A percentile compares a stretch with the other conserved stretches of the same genome.
Conservation (phyloP, 2,888 invertebrate species). For the Iselma pallidipennis region DNA sequence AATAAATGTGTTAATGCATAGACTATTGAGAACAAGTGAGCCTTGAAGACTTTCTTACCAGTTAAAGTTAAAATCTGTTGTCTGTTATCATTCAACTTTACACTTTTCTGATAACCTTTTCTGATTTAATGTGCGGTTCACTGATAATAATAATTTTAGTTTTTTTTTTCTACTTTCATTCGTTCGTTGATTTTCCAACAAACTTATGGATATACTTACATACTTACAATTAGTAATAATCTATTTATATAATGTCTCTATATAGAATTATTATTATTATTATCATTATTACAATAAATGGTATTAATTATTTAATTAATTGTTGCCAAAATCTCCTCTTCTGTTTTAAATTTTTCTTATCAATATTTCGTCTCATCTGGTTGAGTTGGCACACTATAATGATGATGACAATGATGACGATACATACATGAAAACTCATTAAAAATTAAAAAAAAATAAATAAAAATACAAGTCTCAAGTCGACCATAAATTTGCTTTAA, state of each 20-base stretch:
- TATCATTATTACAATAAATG: too few species aligned
- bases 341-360: too few species aligned
- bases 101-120: slow-evolving; percentile 15
- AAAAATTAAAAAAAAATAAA: slow-evolving; percentile 29
- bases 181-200: background rate
- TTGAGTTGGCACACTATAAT: too few species aligned
- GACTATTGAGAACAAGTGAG: slow-evolving; percentile 45
- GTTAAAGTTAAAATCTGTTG: slow-evolving; percentile 16
- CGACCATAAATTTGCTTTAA: slow-evolving; percentile 51
- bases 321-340: background rate
- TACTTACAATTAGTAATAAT: too few species aligned
- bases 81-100: slow-evolving; percentile 10
- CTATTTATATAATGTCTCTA: too few species aligned
- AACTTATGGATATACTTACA: too few species aligned
- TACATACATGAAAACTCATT: slow-evolving; percentile 40
- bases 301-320: background rate
- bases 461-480: slow-evolving; percentile 39
- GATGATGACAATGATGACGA: too few species aligned
- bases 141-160: slow-evolving; percentile 9
- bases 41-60: slow-evolving; percentile 36
- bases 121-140: too few species aligned
- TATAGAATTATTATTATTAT: too few species aligned
- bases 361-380: too few species aligned
- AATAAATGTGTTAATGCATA: slow-evolving; percentile 29
- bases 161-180: background rate